Evolutionary conservation across 2,888 invertebrate species (phyloP).

Genomic region (Barypeithes pellucidus): DNA sequence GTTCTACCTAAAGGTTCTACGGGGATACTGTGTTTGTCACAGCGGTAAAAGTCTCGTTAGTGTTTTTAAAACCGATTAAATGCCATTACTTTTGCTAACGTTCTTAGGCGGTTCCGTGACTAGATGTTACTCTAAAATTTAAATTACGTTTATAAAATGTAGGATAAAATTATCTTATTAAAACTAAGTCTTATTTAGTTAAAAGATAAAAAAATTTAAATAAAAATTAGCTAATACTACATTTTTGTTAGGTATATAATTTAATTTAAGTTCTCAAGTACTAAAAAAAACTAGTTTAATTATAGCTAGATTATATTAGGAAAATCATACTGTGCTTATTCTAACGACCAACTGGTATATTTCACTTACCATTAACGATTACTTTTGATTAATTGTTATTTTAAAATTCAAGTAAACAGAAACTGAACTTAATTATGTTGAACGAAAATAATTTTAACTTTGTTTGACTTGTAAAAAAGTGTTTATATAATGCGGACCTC

Average conservation of each 20-base stretch:
- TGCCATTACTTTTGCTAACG: conserved; percentile 25
- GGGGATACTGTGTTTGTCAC: conserved; percentile 15
- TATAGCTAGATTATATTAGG: neutral
- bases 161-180: conserved; percentile 40
- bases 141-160: conserved; percentile 39
- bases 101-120: conserved; percentile 40
- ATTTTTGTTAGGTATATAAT: neutral
- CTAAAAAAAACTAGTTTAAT: conserved; percentile 22
- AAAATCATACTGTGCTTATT: conserved; percentile 10
- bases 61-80: conserved; percentile 12
- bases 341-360: neutral
- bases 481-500: no score
- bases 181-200: conserved; percentile 9
- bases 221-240: neutral
- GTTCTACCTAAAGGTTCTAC: conserved; percentile 23
- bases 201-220: conserved; percentile 7
- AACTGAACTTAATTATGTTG: no score
- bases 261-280: conserved; percentile 6
- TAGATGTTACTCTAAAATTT: conserved; percentile 41
- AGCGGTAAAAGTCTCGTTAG: conserved; percentile 25
- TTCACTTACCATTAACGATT: neutral
- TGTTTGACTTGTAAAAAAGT: no score
- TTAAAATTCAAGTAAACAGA: neutral
- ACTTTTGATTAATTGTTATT: no score
- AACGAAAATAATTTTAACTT: no score